A percentile compares a stretch with the other conserved stretches of the same genome.
These are phyloP conservation scores for Nomada lathburiana DNA, from an alignment of 2,888 invertebrate genomes.

Conservation along the genomic window DNA sequence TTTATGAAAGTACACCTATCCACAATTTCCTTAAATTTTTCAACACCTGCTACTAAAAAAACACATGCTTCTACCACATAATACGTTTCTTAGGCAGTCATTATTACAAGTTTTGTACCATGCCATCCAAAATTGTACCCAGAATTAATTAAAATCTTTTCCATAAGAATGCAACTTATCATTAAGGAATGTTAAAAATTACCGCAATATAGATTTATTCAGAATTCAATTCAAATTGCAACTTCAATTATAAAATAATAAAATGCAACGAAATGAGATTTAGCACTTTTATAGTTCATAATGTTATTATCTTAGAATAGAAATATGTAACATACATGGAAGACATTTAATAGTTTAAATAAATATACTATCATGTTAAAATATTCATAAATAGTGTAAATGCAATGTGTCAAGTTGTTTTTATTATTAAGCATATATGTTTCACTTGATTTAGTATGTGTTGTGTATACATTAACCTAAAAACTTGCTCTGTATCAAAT, in stretches of 20 bases:
- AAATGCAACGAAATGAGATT: constrained; percentile 28
- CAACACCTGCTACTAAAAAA: not conserved
- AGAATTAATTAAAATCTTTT: constrained; percentile 26
- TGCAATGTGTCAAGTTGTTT: constrained; percentile 19
- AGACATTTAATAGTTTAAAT: constrained; percentile 56
- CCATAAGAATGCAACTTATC: constrained; percentile 38
- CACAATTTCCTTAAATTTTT: too few species aligned
- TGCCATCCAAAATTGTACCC: constrained; percentile 15
- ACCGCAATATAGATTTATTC: constrained; percentile 4
- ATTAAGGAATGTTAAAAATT: constrained; percentile 35
- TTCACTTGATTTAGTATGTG: constrained; percentile 22
- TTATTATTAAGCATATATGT: constrained; percentile 37
- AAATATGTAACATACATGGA: constrained; percentile 47
- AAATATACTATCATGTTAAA: constrained; percentile 31
- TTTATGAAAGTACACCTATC: not conserved
- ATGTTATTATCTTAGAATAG: constrained; percentile 21
- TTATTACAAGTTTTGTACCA: constrained; percentile 60
- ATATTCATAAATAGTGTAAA: constrained; percentile 43
- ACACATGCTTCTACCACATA: constrained; percentile 34
- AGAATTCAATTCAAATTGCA: not conserved
- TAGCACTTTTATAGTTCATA: constrained; percentile 17
- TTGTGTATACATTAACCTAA: constrained; percentile 41
- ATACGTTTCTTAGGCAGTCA: constrained; percentile 68
- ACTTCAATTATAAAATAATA: constrained; percentile 18
- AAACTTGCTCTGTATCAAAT: constrained; percentile 35